Evolutionary conservation across 2,888 invertebrate genomes (phyloP), one percentile per base, ranked within the genome.

Genomic region (Dioctria linearis): DNA sequence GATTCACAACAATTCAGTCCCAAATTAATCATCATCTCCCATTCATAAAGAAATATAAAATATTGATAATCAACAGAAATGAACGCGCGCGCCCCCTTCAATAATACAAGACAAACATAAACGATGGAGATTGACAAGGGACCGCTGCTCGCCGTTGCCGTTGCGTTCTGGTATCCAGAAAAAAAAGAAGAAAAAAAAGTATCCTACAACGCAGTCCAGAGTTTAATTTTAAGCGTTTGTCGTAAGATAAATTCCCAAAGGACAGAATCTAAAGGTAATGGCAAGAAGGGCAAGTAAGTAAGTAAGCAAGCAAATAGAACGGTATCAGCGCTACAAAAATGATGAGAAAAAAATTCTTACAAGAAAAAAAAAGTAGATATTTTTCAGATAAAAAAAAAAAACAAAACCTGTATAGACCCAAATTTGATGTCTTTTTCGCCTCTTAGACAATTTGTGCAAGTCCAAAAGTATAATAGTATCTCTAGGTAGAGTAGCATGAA

Each of bases 401-500:
- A 80, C 59, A 78, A 57, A 61, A 0, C 25, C 25, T 59, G 61
- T 49, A 59, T 59, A 79, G 59, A 66, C 54, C 51, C 63, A 82
- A 82, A 82, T 81, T 80, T 81, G 79, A 80, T 82, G 80, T 82
- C 81, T 81, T 81, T 82, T 82, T 80, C 79, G 80, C 81, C 81
- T 81, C 80, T 80, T 82, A 78, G 37, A 81, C 79, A 59, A 78
- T 80, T 73, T 78, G 73, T 54, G 73, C 46, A 46, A 73, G 73
- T 81, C 76, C 66, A 69, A 61, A 25, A 25, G 25, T 25, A 25
- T 25, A 25, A 25, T 25, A 25, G 25, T 25, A 25, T 25, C 25
- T 25, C 25, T 25, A 25, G 25, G 25, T 25, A 25, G 25, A 25
- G 25, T 25, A 25, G 25, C 25, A 25, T 25, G 25, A 25, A 25